Conservation (phyloP, 2,797 vertebrate genomes). For the Rhyacichthys aspro region DNA sequence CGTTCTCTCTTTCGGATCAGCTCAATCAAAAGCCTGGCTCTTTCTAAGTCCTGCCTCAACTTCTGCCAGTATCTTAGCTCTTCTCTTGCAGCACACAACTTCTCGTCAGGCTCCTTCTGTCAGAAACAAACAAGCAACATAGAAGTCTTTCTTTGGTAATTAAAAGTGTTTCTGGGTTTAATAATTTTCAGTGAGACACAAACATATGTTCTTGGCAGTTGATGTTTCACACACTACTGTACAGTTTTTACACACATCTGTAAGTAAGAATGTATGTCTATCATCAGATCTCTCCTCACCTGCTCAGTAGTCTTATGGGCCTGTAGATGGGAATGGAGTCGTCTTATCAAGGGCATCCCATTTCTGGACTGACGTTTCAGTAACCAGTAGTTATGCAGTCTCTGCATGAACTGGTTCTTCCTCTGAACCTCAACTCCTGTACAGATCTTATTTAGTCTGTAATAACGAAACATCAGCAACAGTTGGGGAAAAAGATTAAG, state of each 20-base stretch:
- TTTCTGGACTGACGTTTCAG: constrained; percentile 96
- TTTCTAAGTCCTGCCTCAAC: constrained; percentile 93
- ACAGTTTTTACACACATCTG: too few species aligned
- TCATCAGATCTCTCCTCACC: constrained; percentile 72
- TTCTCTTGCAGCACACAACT: constrained; percentile 90
- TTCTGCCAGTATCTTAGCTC: constrained; percentile 99
- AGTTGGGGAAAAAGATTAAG: not conserved
- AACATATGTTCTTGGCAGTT: too few species aligned
- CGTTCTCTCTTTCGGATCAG: constrained; percentile 86
- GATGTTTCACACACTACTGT: too few species aligned
- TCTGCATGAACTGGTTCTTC: constrained; percentile 98
- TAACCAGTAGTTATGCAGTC: constrained; percentile 98
- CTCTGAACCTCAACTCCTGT: constrained; percentile 93
- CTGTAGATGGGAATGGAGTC: constrained; percentile 93
- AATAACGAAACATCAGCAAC: constrained; percentile 22
- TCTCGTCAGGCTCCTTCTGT: constrained; percentile 93
- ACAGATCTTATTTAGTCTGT: constrained; percentile 97
- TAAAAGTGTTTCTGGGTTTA: not conserved
- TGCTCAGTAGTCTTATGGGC: constrained; percentile 89
- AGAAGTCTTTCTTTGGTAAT: not conserved
- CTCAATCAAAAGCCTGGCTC: constrained; percentile 93
- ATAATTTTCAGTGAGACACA: too few species aligned
- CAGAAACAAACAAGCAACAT: constrained; percentile 14
- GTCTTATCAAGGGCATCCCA: constrained; percentile 93
- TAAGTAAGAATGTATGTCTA: too few species aligned